A percentile compares a stretch with the other conserved stretches of the same genome.
These are phyloP conservation scores for Athene noctua DNA, from an alignment of 2,113 vertebrate genomes.

Conservation along the genomic window DNA sequence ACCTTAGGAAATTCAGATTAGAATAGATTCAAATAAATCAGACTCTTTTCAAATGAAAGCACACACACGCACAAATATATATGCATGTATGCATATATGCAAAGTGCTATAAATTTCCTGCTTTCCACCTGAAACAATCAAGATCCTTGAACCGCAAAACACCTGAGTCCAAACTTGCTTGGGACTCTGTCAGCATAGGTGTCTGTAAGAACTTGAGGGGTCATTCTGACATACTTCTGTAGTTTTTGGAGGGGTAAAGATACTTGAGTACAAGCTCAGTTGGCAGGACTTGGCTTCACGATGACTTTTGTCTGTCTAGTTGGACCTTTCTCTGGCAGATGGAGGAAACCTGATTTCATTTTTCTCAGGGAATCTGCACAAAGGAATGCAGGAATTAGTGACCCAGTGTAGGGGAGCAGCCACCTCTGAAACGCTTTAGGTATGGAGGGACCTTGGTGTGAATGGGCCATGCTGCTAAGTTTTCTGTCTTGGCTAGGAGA, in stretches of 20 bases:
- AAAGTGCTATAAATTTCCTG: background rate
- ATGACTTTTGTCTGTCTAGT: background rate
- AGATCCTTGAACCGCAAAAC: background rate
- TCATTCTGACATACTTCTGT: background rate
- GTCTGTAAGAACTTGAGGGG: background rate
- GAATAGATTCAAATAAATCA: background rate
- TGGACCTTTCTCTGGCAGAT: background rate
- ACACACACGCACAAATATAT: no score
- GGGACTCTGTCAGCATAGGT: background rate
- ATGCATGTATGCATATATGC: no score
- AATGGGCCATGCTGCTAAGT: background rate
- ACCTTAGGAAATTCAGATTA: background rate
- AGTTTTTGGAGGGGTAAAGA: background rate
- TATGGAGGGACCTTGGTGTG: background rate
- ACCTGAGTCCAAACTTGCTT: background rate
- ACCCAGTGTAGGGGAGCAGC: fast-evolving
- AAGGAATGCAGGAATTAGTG: background rate
- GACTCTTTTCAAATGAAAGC: background rate
- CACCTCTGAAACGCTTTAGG: background rate
- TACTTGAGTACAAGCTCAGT: background rate
- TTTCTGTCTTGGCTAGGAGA: background rate
- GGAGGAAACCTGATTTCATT: background rate
- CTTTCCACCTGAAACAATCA: background rate
- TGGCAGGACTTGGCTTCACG: background rate
- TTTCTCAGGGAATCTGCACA: background rate